Evolutionary conservation across 30 jellyfish, hydroid and myxozoan species (phyloP), one percentile per base, ranked within the genome.

Genomic region (Euphysa ruthae): DNA sequence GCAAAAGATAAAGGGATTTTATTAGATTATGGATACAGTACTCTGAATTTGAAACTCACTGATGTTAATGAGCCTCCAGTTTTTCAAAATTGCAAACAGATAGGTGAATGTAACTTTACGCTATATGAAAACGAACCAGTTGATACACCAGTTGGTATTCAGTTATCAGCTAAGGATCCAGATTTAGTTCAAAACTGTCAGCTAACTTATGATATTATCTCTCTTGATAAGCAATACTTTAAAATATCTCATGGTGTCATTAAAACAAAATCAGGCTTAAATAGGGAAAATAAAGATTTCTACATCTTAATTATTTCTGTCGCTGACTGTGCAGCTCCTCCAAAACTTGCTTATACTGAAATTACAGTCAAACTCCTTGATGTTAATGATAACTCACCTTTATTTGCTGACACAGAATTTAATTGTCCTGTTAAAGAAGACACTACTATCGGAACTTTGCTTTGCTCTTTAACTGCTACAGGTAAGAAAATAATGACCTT

Each of bases 61-160:
- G 86, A 87, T 54, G 83, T 87, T 12, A 80, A 87, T 55, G 97
- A 87, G 61, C 62, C 97, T 22, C 97, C 97, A 4, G 4, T 24
- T 10, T 87, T 87, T 34, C 63, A 78, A n/a, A 73, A 60, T 13
- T 66, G 44, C 32, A 38, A 38, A n/a, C 71, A 28, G 25, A 33
- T 68, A 4, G 24, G 58, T n/a, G 65, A 82, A 5, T 85, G 96
- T 71, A 24, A 18, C 15, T 63, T 54, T 63, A 46, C 49, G 38
- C 44, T 85, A 46, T 65, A 66, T 29, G 96, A 85, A 60, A 82
- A 81, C 16, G 51, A 77, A 26, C 61, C 86, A 1, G 63, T 22
- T 19, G 73, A 65, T 4, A 71, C 93, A 4, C 52, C 28, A 4
- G 78, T 85, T 22, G 60, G 61, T 29, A 10, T 27, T 3, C 13